A percentile compares a stretch with the other conserved stretches of the same genome.
Evolutionary conservation across 2,888 invertebrate genomes (phyloP).

Genomic region (Hemithea aestivaria): DNA sequence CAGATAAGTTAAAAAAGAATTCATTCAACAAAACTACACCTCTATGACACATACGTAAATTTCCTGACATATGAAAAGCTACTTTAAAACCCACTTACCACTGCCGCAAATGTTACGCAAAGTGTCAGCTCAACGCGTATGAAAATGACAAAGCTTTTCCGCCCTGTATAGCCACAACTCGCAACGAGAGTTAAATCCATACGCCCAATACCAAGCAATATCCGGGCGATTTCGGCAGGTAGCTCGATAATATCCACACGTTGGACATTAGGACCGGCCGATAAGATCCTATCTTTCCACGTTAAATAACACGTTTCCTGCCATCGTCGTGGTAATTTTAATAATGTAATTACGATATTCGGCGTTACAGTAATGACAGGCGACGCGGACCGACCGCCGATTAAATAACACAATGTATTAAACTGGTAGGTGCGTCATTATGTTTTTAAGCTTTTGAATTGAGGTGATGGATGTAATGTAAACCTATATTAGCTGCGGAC

Average conservation of each 20-base stretch:
- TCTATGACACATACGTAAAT: no score
- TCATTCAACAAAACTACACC: no score
- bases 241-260: conserved; percentile 75
- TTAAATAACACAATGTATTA: conserved; percentile 49
- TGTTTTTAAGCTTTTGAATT: conserved; percentile 36
- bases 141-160: conserved; percentile 17
- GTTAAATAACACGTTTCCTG: conserved; percentile 79
- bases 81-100: no score
- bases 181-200: conserved; percentile 36
- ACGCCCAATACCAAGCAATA: conserved; percentile 57
- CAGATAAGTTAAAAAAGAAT: no score
- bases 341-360: conserved; percentile 75
- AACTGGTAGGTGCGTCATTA: conserved; percentile 35
- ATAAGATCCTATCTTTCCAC: conserved; percentile 72
- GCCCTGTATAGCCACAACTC: conserved; percentile 41
- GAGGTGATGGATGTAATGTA: conserved; percentile 19
- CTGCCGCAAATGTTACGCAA: no score
- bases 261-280: conserved; percentile 69
- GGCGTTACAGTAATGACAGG: conserved; percentile 62
- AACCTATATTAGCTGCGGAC: conserved; percentile 9
- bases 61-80: no score
- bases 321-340: conserved; percentile 74
- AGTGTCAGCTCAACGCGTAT: no score
- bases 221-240: conserved; percentile 68
- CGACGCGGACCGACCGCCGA: conserved; percentile 41